Conservation (phyloP, 2,113 vertebrate genomes). For the Tiliqua scincoides region DNA sequence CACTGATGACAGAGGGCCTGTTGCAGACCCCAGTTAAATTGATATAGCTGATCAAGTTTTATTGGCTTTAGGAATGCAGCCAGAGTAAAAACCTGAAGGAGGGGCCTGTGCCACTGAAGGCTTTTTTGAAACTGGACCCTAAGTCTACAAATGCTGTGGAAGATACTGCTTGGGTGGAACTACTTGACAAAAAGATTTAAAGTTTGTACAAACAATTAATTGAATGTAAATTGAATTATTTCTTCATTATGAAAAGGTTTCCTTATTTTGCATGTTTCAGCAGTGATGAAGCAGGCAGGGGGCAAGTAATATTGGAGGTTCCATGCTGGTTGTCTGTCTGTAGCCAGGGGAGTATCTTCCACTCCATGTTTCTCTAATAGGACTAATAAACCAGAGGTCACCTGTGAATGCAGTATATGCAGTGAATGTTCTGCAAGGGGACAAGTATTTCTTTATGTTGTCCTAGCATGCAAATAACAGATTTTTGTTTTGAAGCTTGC, state of each 20-base stretch:
- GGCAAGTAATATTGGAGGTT: not conserved
- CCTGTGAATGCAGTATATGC: not conserved
- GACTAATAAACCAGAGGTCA: not conserved
- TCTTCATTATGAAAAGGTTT: not conserved
- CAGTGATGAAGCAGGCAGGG: not conserved
- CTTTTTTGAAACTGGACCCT: not conserved
- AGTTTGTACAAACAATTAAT: not conserved
- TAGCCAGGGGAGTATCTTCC: not conserved
- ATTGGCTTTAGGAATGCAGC: not conserved
- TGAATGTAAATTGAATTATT: not conserved
- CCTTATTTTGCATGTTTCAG: not conserved
- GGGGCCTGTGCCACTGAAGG: not conserved
- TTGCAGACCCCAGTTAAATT: not conserved
- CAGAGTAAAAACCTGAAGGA: not conserved
- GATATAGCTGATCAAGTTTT: not conserved
- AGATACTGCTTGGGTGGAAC: not conserved
- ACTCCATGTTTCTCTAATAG: not conserved
- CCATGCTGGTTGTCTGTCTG: too few relatives aligned
- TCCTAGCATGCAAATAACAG: too few relatives aligned
- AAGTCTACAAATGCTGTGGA: not conserved
- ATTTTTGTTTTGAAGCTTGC: too few relatives aligned
- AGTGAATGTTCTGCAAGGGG: too few relatives aligned
- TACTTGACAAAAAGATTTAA: not conserved
- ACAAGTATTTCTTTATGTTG: too few relatives aligned
- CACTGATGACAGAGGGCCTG: not conserved